A percentile compares a stretch with the other conserved stretches of the same genome.
Conservation (phyloP, 2,113 vertebrate species). For the Furnarius figulus region DNA sequence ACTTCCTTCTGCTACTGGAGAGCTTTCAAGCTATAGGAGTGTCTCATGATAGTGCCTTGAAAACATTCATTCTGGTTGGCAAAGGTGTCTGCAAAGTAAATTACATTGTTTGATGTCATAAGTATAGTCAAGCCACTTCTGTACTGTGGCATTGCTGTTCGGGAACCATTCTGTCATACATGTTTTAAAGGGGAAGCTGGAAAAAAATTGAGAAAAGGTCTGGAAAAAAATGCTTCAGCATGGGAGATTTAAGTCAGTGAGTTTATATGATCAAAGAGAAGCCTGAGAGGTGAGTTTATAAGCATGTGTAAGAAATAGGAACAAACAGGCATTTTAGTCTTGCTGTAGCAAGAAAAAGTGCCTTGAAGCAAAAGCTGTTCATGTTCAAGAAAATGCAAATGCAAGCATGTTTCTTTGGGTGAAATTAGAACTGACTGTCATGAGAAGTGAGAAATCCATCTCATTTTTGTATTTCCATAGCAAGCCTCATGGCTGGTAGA, state of each 20-base stretch:
- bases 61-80: neutral
- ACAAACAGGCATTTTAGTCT: conserved; percentile 5
- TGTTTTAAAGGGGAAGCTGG: neutral
- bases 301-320: neutral
- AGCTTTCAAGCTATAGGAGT: neutral
- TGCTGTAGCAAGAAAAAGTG: neutral
- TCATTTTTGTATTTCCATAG: neutral
- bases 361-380: conserved; percentile 17
- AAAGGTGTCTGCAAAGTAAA: neutral
- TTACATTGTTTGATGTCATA: neutral
- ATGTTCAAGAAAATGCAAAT: conserved; percentile 5
- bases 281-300: neutral
- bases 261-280: conserved; percentile 4
- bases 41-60: neutral
- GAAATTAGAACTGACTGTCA: conserved; percentile 4
- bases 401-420: neutral
- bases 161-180: neutral
- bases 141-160: neutral
- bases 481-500: neutral
- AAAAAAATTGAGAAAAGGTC: neutral
- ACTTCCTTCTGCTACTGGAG: neutral
- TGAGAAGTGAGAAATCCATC: neutral
- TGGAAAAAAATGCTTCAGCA: neutral
- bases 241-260: neutral
- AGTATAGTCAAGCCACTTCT: neutral